Evolutionary conservation across 2,888 invertebrate genomes (phyloP).

Genomic region (Drosophila rubida): DNA sequence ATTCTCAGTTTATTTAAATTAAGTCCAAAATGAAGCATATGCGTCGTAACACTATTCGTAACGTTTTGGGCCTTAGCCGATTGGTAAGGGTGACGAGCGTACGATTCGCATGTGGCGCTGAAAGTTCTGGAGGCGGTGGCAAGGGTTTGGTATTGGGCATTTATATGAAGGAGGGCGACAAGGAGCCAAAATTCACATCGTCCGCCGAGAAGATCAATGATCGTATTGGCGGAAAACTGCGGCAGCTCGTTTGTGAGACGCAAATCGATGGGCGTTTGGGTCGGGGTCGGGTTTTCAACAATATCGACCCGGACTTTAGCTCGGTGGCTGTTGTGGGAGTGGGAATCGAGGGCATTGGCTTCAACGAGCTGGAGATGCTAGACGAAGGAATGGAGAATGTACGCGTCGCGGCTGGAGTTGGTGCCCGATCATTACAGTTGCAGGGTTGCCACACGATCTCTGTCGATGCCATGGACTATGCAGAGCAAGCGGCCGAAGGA

Average conservation of each 20-base stretch:
- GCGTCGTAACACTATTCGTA: constrained; percentile 8
- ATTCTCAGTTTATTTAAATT: constrained; percentile 22
- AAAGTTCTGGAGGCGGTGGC: not conserved
- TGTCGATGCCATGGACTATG: constrained; percentile 88
- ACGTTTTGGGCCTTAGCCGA: constrained; percentile 9
- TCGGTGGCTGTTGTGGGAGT: constrained; percentile 89
- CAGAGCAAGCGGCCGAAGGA: constrained; percentile 89
- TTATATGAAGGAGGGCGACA: constrained; percentile 85
- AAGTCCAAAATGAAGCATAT: constrained; percentile 41
- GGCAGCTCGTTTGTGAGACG: constrained; percentile 85
- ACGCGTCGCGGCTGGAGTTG: constrained; percentile 88
- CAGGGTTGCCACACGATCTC: constrained; percentile 86
- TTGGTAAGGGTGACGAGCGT: not conserved
- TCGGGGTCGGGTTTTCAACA: constrained; percentile 86
- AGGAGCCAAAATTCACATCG: constrained; percentile 85
- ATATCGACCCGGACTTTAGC: constrained; percentile 86
- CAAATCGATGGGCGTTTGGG: constrained; percentile 77
- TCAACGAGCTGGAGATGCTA: constrained; percentile 88
- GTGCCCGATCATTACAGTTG: constrained; percentile 84
- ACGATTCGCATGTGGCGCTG: constrained; percentile 35
- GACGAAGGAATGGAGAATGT: constrained; percentile 90
- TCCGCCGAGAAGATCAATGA: constrained; percentile 85
- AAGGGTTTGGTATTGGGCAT: constrained; percentile 85
- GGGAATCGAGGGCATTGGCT: constrained; percentile 87
- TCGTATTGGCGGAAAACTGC: constrained; percentile 85